Conservation (phyloP, 2,113 vertebrate species). For the Lontra canadensis region DNA sequence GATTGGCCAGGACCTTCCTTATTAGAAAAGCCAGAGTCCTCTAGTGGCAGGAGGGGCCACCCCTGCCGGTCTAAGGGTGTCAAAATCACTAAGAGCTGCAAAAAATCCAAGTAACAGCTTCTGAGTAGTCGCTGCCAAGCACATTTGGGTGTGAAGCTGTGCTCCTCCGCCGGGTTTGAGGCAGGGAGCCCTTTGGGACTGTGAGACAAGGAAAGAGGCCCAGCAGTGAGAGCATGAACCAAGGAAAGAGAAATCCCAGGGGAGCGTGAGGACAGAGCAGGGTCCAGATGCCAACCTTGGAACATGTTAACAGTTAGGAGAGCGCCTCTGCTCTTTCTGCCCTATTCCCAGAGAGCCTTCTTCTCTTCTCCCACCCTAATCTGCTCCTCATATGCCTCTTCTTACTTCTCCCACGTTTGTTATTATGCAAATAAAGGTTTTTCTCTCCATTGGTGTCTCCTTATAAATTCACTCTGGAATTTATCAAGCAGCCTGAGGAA, state of each 20-base stretch:
- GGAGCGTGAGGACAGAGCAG: neutral
- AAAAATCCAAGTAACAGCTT: constrained; percentile 52
- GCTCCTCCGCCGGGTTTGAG: neutral
- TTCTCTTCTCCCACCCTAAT: neutral
- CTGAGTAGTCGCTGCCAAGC: neutral
- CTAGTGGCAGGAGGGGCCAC: neutral
- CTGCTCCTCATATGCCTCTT: constrained; percentile 20
- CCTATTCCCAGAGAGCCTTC: neutral
- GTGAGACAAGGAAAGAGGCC: neutral
- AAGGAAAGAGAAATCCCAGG: neutral
- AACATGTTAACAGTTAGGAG: neutral
- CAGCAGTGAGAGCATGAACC: neutral
- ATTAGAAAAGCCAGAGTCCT: constrained; percentile 61
- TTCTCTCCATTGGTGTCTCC: constrained; percentile 63
- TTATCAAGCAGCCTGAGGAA: neutral
- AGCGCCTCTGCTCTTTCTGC: neutral
- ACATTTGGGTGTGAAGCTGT: neutral
- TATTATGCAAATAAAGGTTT: constrained; percentile 73
- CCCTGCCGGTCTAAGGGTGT: constrained; percentile 30
- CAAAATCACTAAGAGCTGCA: constrained; percentile 20
- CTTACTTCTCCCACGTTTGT: neutral
- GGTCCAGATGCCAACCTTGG: neutral
- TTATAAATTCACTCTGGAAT: constrained; percentile 45
- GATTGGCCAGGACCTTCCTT: neutral
- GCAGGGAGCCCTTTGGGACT: neutral